A percentile compares a stretch with the other conserved stretches of the same genome.
phyloP scores from a whole-genome alignment of 2,797 vertebrate species.

The Oophaga sylvatica region DNA sequence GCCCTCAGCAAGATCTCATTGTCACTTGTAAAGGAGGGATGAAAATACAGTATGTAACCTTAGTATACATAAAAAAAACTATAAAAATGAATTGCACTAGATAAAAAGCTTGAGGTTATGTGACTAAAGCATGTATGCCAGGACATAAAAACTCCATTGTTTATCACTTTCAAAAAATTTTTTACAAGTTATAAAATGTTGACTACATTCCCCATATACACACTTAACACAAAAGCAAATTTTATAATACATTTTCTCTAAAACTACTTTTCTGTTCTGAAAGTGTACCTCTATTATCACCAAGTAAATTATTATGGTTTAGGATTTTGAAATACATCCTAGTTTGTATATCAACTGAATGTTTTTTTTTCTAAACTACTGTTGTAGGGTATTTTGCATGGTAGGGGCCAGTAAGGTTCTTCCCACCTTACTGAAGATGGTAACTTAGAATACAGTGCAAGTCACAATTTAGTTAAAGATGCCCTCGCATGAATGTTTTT shows the following conservation, averaged over 20 bases:
- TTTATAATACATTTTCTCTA: neutral
- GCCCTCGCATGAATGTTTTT: no score
- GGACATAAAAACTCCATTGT: neutral
- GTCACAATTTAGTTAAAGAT: no score
- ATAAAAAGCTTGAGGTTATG: neutral
- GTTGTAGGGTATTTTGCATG: no score
- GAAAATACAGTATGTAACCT: neutral
- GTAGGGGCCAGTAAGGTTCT: no score
- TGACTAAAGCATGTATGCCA: neutral
- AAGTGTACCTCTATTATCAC: neutral
- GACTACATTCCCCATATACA: neutral
- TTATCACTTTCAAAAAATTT: neutral
- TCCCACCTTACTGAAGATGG: no score
- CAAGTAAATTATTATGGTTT: no score
- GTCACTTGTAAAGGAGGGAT: neutral
- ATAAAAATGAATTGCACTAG: constrained; percentile 10
- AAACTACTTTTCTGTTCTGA: neutral
- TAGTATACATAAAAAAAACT: neutral
- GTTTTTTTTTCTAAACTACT: no score
- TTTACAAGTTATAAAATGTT: constrained; percentile 7
- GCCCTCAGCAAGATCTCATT: neutral
- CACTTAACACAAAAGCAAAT: neutral
- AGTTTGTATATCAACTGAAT: no score
- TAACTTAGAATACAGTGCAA: no score
- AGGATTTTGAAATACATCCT: no score